Conservation (phyloP, 1,140 invertebrate genomes). For the Nephotettix cincticeps region DNA sequence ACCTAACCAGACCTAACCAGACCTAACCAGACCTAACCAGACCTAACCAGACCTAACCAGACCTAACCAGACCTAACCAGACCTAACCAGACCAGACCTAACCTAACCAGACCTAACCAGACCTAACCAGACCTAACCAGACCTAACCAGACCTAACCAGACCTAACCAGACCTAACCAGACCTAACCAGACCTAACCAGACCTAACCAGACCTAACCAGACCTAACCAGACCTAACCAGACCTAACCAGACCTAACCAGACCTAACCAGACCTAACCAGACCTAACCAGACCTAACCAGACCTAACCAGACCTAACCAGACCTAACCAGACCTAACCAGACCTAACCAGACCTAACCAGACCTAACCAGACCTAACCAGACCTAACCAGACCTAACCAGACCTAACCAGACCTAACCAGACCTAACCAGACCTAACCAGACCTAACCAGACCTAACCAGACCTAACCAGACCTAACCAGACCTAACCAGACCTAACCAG, state of each 20-base stretch:
- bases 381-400: neutral
- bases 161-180: neutral
- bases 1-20: neutral
- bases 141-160: neutral
- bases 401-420: conserved; percentile 12
- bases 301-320: conserved; percentile 12
- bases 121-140: neutral
- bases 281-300: no score
- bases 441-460: conserved; percentile 7
- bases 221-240: neutral
- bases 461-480: neutral
- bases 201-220: no score
- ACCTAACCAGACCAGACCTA: conserved; percentile 20
- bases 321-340: neutral
- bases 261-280: neutral
- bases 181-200: no score
- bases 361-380: neutral
- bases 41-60: neutral
- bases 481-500: neutral
- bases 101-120: conserved; percentile 10
- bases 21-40: neutral
- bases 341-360: neutral
- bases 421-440: conserved; percentile 6
- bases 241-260: neutral
- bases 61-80: conserved; percentile 22